Evolutionary conservation across 92 coral and sea anemone species (phyloP), one percentile per base, ranked within the genome.

Genomic region (Heteractis magnifica): DNA sequence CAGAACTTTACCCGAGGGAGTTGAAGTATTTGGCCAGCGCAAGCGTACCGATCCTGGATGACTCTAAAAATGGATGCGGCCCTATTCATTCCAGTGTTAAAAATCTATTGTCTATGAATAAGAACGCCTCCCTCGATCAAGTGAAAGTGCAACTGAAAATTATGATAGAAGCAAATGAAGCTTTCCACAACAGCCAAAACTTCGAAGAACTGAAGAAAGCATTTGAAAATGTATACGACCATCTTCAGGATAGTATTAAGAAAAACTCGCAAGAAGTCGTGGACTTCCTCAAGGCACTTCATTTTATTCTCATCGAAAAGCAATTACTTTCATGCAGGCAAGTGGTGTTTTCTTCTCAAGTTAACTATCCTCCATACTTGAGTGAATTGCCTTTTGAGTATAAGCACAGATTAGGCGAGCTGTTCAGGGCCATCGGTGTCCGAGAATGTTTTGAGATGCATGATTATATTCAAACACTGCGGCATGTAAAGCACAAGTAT

Each of bases 351-450:
- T 20, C 65, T 11, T 82, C 87, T 50, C 52, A 44, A 0, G 56
- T 23, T 23, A 74, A 82, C 55, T 83, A 89, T 77, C 78, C 79
- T 12, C 96, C 96, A 10, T 90, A 90, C 52, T 82, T 92, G 41
- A 51, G 78, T 55, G 44, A 52, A 52, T 90, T 92, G 0, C 76
- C 89, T 0, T 15, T n/a, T 6, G 81, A 83, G 10, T 76, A 81
- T 4, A 84, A 88, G 52, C 8, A 64, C 9, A n/a, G 18, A 16
- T 90, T 90, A 77, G 11, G 6, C 21, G 8, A 18, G 13, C 76
- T 87, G 21, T 82, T 85, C 86, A 60, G 49, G 71, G 15, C 6
- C 34, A 70, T 80, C 49, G 94, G 87, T 51, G 89, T 92, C 12
- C 81, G 48, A 49, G 72, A 85, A 18, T 52, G 72, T 6, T 90